Percentiles rank a stretch among this genome's conserved stretches.
These are phyloP conservation scores for Aramus guarauna DNA, from an alignment of 2,113 vertebrate genomes.

Conservation along the genomic window DNA sequence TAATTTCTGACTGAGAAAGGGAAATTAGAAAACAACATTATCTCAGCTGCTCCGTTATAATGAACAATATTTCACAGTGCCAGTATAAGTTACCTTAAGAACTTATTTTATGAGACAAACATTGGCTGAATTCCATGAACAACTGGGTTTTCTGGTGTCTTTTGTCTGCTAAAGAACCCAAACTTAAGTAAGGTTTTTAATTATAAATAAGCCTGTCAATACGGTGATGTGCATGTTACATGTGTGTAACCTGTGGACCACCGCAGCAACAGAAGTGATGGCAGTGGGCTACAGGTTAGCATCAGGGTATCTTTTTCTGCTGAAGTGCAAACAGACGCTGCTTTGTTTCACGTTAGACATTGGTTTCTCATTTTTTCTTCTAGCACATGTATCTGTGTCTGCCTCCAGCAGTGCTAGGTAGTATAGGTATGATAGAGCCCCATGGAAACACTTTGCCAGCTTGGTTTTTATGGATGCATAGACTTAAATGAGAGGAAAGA, in stretches of 20 bases:
- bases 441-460: background rate
- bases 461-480: background rate
- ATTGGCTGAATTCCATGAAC: constrained; percentile 59
- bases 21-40: constrained; percentile 84
- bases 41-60: constrained; percentile 80
- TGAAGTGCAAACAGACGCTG: background rate
- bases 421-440: accelerated
- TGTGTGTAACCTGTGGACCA: background rate
- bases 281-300: background rate
- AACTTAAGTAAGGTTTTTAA: constrained; percentile 55
- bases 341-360: background rate
- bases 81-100: constrained; percentile 80
- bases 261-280: background rate
- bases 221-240: background rate
- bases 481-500: background rate
- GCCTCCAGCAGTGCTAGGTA: accelerated
- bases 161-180: constrained; percentile 43
- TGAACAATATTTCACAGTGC: constrained; percentile 81
- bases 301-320: background rate
- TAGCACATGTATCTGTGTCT: background rate
- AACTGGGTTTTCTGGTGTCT: constrained; percentile 45
- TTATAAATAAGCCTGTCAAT: constrained; percentile 27
- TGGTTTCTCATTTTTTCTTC: background rate
- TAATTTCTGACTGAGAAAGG: constrained; percentile 86
- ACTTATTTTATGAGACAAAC: constrained; percentile 76